These are phyloP conservation scores for Drosophila falleni DNA, from an alignment of 2,888 invertebrate species.

Conservation along the genomic window DNA sequence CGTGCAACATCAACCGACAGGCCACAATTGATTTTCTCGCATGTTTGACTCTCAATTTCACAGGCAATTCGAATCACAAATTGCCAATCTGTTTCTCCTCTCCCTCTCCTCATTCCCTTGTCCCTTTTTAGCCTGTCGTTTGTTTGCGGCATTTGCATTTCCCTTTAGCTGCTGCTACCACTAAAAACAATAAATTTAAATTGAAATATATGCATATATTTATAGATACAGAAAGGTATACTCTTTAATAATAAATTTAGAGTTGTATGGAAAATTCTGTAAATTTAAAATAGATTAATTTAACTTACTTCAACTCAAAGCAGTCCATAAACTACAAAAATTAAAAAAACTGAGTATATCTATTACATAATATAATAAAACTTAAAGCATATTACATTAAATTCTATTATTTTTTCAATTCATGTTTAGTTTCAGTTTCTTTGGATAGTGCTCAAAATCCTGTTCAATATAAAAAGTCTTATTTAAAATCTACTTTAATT, in stretches of 20 bases:
- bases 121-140: not conserved
- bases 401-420: no score
- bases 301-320: not conserved
- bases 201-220: slow-evolving; percentile 7
- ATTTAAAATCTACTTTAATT: no score
- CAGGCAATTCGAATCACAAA: slow-evolving; percentile 35
- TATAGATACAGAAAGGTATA: not conserved
- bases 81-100: slow-evolving; percentile 11
- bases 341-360: no score
- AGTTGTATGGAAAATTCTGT: not conserved
- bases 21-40: slow-evolving; percentile 52
- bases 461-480: no score
- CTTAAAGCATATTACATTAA: no score
- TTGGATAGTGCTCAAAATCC: not conserved
- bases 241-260: not conserved
- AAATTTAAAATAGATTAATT: not conserved
- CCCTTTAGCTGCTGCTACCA: slow-evolving; percentile 4
- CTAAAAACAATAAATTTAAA: slow-evolving; percentile 13
- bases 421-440: not conserved
- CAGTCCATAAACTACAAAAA: no score
- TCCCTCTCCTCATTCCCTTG: not conserved
- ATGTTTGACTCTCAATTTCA: slow-evolving; percentile 28
- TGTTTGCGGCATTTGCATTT: slow-evolving; percentile 3
- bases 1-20: slow-evolving; percentile 28
- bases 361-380: no score